Evolutionary conservation across 2,797 vertebrate genomes (phyloP).

Genomic region (Sebastiscus tertius): DNA sequence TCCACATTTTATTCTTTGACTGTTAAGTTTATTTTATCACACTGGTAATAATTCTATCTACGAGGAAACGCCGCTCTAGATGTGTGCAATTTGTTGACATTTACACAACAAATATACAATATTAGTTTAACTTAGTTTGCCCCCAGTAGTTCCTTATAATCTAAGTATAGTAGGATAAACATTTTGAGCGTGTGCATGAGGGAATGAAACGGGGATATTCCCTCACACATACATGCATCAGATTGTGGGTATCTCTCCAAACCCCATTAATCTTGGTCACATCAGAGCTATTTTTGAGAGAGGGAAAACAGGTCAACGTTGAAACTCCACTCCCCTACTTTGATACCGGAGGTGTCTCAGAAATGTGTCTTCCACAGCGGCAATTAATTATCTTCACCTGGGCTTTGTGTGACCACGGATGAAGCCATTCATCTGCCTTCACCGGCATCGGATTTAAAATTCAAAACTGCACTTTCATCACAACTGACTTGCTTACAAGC

Average conservation of each 20-base stretch:
- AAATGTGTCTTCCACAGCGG: conserved; percentile 71
- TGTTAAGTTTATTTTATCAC: not conserved
- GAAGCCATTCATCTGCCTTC: conserved; percentile 77
- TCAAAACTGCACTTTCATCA: conserved; percentile 78
- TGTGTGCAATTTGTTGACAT: not conserved
- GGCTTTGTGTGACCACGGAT: conserved; percentile 67
- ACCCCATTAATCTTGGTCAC: conserved; percentile 84
- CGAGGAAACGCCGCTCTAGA: not conserved
- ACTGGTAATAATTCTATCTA: not conserved
- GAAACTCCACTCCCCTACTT: conserved; percentile 71
- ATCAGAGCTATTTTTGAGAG: conserved; percentile 86
- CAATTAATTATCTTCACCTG: conserved; percentile 82
- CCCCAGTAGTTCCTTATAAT: conserved; percentile 6
- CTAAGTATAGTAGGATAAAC: conserved; percentile 24
- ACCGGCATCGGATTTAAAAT: conserved; percentile 53
- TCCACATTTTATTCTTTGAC: not conserved
- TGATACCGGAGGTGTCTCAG: conserved; percentile 71
- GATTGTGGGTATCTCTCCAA: conserved; percentile 64
- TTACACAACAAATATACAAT: not conserved
- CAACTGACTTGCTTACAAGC: conserved; percentile 44
- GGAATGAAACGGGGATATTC: conserved; percentile 70
- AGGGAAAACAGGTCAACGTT: conserved; percentile 83
- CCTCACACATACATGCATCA: conserved; percentile 57
- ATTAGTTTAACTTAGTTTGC: not conserved
- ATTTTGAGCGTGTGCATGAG: conserved; percentile 36